Conservation (phyloP, 2,888 invertebrate genomes). For the Acrobasis repandana region DNA sequence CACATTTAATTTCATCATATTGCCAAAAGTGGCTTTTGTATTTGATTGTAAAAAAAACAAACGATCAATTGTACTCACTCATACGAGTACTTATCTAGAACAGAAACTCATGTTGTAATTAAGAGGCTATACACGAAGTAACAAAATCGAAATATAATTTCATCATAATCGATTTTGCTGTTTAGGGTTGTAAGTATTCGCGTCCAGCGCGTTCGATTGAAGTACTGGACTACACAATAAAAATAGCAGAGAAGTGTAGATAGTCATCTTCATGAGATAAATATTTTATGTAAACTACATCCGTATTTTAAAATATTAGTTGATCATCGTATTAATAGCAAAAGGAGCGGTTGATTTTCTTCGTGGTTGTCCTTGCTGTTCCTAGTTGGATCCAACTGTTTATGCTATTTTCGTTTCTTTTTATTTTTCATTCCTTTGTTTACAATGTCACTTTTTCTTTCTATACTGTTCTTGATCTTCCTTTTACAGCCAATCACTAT, state of each 20-base stretch:
- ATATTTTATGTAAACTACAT: too few relatives aligned
- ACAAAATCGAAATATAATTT: background rate
- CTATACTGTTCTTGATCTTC: too few relatives aligned
- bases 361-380: too few relatives aligned
- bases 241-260: background rate
- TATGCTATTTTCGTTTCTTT: too few relatives aligned
- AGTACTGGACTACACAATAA: background rate
- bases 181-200: slow-evolving; percentile 16
- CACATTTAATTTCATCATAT: background rate
- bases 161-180: slow-evolving; percentile 10
- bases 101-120: slow-evolving; percentile 1
- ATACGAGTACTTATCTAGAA: slow-evolving; percentile 5
- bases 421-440: too few relatives aligned
- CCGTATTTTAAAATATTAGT: too few relatives aligned
- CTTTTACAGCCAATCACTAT: too few relatives aligned
- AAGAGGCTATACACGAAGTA: background rate
- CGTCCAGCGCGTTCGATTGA: slow-evolving; percentile 9
- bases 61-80: background rate
- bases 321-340: too few relatives aligned
- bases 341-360: too few relatives aligned
- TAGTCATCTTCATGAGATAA: too few relatives aligned
- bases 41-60: background rate
- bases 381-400: too few relatives aligned
- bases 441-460: too few relatives aligned
- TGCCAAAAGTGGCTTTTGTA: background rate